These are phyloP conservation scores for Falcaria lacertinaria DNA, from an alignment of 2,888 invertebrate species.

Conservation along the genomic window DNA sequence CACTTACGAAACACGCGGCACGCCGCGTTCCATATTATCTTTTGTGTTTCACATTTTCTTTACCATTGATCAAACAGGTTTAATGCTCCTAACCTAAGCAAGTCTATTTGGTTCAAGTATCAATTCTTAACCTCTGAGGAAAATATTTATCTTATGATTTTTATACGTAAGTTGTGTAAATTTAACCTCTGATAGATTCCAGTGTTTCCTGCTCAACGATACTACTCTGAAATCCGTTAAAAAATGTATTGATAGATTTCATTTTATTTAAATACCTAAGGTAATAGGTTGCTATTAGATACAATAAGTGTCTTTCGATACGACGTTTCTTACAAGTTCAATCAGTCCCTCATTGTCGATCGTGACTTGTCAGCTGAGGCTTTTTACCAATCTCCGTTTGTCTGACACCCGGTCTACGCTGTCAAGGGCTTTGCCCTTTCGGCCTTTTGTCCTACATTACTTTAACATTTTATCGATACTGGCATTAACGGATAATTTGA, in stretches of 20 bases:
- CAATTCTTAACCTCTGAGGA: not conserved
- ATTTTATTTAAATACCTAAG: no score
- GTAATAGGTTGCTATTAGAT: no score
- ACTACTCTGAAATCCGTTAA: no score
- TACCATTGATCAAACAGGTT: constrained; percentile 2
- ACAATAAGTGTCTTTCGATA: no score
- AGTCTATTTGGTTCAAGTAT: not conserved
- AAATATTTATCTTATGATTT: no score
- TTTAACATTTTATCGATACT: not conserved
- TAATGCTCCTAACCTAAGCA: not conserved
- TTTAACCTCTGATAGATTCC: no score
- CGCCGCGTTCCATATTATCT: constrained; percentile 7
- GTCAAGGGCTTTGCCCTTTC: not conserved
- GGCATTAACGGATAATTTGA: not conserved
- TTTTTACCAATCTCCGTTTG: not conserved
- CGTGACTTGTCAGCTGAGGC: not conserved
- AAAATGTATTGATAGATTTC: no score
- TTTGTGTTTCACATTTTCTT: constrained; percentile 4
- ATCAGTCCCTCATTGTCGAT: not conserved
- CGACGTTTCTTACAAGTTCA: not conserved
- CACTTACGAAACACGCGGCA: constrained; percentile 25
- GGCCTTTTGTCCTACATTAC: not conserved
- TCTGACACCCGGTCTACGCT: not conserved
- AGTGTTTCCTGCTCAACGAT: no score
- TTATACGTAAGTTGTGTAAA: no score